Evolutionary conservation across 2,797 vertebrate genomes (phyloP), one percentile per base, ranked within the genome.

Genomic region (Enteromius unitaeniatus): DNA sequence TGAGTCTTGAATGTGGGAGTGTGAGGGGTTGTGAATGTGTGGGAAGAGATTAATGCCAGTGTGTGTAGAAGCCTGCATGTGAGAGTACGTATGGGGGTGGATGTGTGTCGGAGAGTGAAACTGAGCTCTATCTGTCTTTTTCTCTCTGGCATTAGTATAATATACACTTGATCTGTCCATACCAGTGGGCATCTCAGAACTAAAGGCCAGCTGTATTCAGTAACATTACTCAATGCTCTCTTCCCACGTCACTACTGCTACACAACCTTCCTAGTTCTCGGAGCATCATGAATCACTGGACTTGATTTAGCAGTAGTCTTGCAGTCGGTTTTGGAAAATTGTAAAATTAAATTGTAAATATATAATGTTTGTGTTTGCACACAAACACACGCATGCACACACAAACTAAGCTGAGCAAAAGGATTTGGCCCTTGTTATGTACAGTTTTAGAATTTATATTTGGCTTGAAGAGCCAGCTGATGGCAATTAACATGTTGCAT

Each of bases 1-100:
- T 75, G 78, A 37, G 47, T 34, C 23, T 5, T 53, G 55, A 47
- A 62, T 47, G 42, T 77, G 53, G 80, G 62, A 85, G 91, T 90
- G 92, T 92, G 73, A 68, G 72, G 60, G 92, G 93, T 93, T 93
- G 93, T 2, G 19, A 94, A 88, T 91, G 53, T 82, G 82, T 84
- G 67, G 78, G 42, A 76, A 40, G 70, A 67, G 67, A 51, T 86
- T 74, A 68, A 81, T 55, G 64, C 19, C 14, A 53, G 73, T 86
- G 83, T 81, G 64, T 81, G 83, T 79, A 42, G 21, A 42, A 79
- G 74, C 51, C n/a, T 42, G 91, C 89, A 92, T 93, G 69, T 65
- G 60, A 72, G 92, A 92, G 93, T 93, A 92, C 42, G 15, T 95
- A 92, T 91, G 89, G 90, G 55, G 76, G 82, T 84, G 78, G 31